Evolutionary conservation across 2,888 invertebrate species (phyloP).

Genomic region (Erpobdella octoculata): DNA sequence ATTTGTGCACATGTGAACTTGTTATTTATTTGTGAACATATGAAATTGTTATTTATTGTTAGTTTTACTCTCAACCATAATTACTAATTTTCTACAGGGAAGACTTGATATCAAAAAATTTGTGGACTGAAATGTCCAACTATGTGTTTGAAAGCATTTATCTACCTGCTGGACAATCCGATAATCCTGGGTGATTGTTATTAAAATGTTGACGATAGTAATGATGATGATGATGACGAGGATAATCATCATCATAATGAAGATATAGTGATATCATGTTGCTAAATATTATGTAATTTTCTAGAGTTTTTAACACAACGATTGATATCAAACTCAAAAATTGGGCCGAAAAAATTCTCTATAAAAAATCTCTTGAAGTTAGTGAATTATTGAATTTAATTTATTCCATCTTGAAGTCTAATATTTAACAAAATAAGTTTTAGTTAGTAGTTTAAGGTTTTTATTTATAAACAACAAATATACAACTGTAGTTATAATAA

Average conservation of each 20-base stretch:
- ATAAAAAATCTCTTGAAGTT: conserved; percentile 71
- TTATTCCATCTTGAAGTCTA: too few relatives aligned
- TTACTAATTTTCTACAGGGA: conserved; percentile 56
- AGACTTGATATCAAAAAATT: conserved; percentile 65
- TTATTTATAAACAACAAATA: too few relatives aligned
- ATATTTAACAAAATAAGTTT: too few relatives aligned
- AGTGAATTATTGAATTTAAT: background rate
- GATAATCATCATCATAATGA: background rate
- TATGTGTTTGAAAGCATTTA: conserved; percentile 83
- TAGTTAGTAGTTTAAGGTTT: too few relatives aligned
- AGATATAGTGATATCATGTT: too few relatives aligned
- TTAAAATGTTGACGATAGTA: background rate
- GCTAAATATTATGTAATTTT: too few relatives aligned
- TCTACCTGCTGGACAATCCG: conserved; percentile 80
- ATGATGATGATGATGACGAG: background rate
- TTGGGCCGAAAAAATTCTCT: conserved; percentile 87
- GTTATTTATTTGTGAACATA: too few relatives aligned
- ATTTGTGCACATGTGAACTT: too few relatives aligned
- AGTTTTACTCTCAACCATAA: too few relatives aligned
- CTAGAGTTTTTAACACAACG: conserved; percentile 55
- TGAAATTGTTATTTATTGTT: too few relatives aligned
- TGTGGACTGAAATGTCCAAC: conserved; percentile 51
- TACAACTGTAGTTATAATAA: background rate
- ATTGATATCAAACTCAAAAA: conserved; percentile 86
- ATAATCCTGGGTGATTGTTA: conserved; percentile 54